Percentiles rank a stretch among this genome's conserved stretches.
phyloP scores from a whole-genome alignment of 2,888 invertebrate species.

The Subacronicta megacephala region DNA sequence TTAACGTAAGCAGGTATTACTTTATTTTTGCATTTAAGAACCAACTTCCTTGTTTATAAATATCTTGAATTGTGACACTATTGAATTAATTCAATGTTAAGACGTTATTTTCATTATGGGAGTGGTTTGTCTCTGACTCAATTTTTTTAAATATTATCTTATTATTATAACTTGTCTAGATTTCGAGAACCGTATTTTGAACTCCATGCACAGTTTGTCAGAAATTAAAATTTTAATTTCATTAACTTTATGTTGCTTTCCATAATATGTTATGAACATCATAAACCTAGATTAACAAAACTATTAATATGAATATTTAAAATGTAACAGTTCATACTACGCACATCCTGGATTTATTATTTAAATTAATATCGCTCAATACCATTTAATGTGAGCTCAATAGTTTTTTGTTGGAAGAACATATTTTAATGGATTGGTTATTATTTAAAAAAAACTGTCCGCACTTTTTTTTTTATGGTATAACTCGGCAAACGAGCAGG shows the following conservation, averaged over 20 bases:
- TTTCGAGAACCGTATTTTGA: neutral
- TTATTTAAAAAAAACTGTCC: no score
- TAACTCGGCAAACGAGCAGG: no score
- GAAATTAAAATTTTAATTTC: neutral
- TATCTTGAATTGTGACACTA: no score
- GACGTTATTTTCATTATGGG: constrained; percentile 21
- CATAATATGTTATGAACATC: neutral
- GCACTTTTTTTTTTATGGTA: no score
- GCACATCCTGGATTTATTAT: neutral
- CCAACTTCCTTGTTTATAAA: no score
- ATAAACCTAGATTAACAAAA: neutral
- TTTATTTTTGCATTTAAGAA: no score
- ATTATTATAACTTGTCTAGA: neutral
- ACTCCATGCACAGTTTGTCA: neutral
- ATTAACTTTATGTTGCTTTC: neutral
- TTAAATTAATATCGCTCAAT: neutral
- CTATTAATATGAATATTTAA: neutral
- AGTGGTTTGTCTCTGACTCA: constrained; percentile 6
- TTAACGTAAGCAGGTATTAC: no score
- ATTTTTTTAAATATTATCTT: constrained; percentile 2
- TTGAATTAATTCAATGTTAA: no score
- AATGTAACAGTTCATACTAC: neutral
- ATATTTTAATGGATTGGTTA: neutral
- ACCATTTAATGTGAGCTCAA: neutral
- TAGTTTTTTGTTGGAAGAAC: no score